These are phyloP conservation scores for Sarcoramphus papa DNA, from an alignment of 2,797 vertebrate species.

Conservation along the genomic window DNA sequence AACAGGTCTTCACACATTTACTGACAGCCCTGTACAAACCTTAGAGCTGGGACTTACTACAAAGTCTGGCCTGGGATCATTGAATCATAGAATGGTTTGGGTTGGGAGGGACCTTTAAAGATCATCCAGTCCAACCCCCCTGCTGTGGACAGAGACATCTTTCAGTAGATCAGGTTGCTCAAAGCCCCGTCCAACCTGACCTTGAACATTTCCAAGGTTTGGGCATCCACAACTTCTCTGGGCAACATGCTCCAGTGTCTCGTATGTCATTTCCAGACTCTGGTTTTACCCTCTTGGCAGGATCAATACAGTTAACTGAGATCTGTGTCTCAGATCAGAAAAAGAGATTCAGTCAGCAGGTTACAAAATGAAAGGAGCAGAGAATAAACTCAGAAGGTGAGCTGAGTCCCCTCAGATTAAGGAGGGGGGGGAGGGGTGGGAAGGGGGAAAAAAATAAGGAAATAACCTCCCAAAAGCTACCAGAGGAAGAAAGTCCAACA, in stretches of 20 bases:
- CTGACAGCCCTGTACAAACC: not conserved
- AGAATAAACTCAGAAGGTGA: not conserved
- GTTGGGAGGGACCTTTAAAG: not conserved
- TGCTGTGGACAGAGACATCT: not conserved
- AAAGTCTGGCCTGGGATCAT: not conserved
- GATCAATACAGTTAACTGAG: not conserved
- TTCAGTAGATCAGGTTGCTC: not conserved
- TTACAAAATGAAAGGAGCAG: not conserved
- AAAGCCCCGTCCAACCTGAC: not conserved
- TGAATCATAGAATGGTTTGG: not conserved
- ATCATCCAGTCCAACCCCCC: not conserved
- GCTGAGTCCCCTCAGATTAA: not conserved
- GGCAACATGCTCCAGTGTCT: not conserved
- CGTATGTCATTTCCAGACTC: not conserved
- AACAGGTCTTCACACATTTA: not conserved
- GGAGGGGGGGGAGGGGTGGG: too few relatives aligned
- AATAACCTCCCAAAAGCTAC: not conserved
- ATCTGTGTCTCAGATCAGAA: not conserved
- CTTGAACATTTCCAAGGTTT: not conserved
- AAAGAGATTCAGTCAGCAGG: not conserved
- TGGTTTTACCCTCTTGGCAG: not conserved
- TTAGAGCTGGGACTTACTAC: not conserved
- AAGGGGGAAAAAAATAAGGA: too few relatives aligned
- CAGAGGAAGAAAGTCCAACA: not conserved
- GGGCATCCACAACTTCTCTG: not conserved